phyloP scores from a whole-genome alignment of 35 echinoderm and acorn worm genomes.

The Strongylocentrotus purpuratus region DNA sequence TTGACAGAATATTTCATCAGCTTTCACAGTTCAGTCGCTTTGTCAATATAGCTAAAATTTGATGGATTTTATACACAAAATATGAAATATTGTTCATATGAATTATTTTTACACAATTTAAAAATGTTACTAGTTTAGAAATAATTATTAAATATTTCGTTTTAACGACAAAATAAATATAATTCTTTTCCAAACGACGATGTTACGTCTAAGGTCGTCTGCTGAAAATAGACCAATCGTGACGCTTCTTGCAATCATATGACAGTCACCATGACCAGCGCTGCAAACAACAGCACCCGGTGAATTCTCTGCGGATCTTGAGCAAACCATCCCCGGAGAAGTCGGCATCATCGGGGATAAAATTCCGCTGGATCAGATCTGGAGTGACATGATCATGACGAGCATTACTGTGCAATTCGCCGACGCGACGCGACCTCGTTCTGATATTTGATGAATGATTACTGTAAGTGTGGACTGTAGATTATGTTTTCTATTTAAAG shows the following conservation, averaged over 20 bases:
- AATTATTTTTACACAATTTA: no score
- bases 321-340: not conserved
- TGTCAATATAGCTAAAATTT: not conserved
- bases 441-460: not conserved
- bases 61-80: no score
- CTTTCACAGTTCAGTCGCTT: not conserved
- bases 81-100: no score
- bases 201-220: not conserved
- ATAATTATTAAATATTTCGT: no score
- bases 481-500: no score
- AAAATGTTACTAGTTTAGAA: no score
- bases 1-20: not conserved
- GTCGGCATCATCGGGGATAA: not conserved
- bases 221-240: conserved; percentile 27
- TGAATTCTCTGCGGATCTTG: not conserved
- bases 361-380: not conserved
- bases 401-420: not conserved
- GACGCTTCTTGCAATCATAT: conserved; percentile 18
- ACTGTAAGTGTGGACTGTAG: not conserved
- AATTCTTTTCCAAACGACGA: not conserved
- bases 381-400: not conserved
- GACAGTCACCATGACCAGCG: conserved; percentile 54
- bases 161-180: not conserved
- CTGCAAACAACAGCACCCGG: conserved; percentile 32
- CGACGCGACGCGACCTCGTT: not conserved